Evolutionary conservation across 2,888 invertebrate species (phyloP), one percentile per base, ranked within the genome.

Genomic region (Acrobasis consociella): DNA sequence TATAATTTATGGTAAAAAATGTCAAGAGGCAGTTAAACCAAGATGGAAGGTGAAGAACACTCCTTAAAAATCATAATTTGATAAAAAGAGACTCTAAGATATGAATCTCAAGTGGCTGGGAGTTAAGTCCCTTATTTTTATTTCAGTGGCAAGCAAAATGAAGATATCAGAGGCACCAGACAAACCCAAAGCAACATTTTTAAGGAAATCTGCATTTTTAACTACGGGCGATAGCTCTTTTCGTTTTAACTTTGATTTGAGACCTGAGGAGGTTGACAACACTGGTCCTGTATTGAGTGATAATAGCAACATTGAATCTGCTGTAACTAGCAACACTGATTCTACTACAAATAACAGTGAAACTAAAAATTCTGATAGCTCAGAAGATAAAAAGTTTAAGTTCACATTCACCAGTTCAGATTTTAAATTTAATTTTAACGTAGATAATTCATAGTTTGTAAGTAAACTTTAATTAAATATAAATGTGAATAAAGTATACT

Each of bases 381-480:
- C 31, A 22, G 62, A 62, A 9, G 55, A 62, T 17, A 62, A 83
- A 65, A 75, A 72, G 17, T 86, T 85, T 67, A 86, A 86, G 75
- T 93, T 93, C 80, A 76, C 81, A 62, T 85, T 86, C 67, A 86
- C 94, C 22, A 89, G 88, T 67, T 90, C 93, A 66, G 88, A 86
- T 64, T 96, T 96, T 85, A 94, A 93, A 78, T 96, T 96, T 87
- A 95, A 95, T 86, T 96, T 96, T 87, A 74, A 82, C 80, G 73
- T 85, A 72, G 76, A 83, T 74, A 74, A 80, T 70, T 71, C 71
- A 58, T 84, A 78, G 71, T 42, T 71, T 56, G 51, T 55, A 49
- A 60, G 61, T 59, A 17, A 53, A 64, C 65, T 49, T 17, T 67
- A 37, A 46, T 39, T 62, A 17, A 60, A 62, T 52, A 39, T 37